Conservation (phyloP, 2,113 vertebrate species). For the Oreotrochilus melanogaster region DNA sequence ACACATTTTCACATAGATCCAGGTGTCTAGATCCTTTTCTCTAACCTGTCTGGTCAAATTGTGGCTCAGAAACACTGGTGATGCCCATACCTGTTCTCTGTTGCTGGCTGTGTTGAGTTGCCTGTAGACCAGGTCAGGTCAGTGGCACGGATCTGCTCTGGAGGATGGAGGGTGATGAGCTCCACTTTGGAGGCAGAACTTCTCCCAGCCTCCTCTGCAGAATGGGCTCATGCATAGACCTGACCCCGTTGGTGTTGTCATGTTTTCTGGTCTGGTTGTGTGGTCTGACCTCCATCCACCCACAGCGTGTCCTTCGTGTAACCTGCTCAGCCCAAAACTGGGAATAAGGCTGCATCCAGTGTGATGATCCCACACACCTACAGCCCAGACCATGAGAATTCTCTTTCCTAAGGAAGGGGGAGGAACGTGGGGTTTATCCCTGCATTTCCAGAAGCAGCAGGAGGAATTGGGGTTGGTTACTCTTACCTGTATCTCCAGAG, state of each 20-base stretch:
- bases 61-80: background rate
- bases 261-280: background rate
- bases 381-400: background rate
- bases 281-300: background rate
- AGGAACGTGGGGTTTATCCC: background rate
- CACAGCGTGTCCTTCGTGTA: rapidly evolving
- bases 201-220: rapidly evolving
- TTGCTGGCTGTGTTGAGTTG: background rate
- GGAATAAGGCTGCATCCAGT: background rate
- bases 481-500: rapidly evolving
- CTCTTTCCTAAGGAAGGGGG: background rate
- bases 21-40: background rate
- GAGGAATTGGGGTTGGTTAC: background rate
- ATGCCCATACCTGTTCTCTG: background rate
- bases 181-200: background rate
- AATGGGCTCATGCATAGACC: rapidly evolving
- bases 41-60: background rate
- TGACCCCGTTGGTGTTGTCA: rapidly evolving
- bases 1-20: background rate
- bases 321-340: background rate
- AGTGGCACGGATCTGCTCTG: rapidly evolving
- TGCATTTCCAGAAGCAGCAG: background rate
- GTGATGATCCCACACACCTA: background rate
- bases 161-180: background rate
- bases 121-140: background rate